A percentile compares a stretch with the other conserved stretches of the same genome.
These are phyloP conservation scores for Notarius quadriscutis DNA, from an alignment of 2,113 vertebrate species.

Conservation along the genomic window DNA sequence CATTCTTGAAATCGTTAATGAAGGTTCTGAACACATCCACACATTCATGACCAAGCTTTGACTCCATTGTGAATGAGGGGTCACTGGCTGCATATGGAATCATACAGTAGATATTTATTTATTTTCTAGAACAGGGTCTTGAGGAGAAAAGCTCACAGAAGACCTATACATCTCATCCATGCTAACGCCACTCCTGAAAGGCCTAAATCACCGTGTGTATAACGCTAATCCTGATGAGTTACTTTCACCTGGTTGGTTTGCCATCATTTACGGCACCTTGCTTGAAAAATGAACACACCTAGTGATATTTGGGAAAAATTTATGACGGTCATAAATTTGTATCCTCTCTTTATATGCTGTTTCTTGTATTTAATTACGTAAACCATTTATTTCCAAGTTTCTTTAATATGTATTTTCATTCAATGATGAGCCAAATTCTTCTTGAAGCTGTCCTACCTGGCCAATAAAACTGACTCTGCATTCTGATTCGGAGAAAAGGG, in stretches of 20 bases:
- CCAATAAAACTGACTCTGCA: neutral
- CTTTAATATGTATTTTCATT: neutral
- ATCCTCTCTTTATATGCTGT: neutral
- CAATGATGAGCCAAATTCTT: neutral
- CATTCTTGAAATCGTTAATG: slow-evolving; percentile 37
- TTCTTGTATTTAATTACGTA: neutral
- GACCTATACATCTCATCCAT: neutral
- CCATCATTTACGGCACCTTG: neutral
- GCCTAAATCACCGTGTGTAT: neutral
- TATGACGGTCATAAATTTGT: neutral
- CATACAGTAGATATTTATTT: neutral
- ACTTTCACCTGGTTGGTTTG: slow-evolving; percentile 20
- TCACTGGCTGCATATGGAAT: slow-evolving; percentile 11
- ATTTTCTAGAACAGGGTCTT: neutral
- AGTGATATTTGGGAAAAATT: slow-evolving; percentile 28
- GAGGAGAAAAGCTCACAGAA: neutral
- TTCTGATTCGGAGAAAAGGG: neutral
- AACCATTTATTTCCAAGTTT: neutral
- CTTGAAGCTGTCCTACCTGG: neutral
- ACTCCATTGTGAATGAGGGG: slow-evolving; percentile 22
- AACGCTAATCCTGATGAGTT: neutral
- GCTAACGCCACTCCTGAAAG: neutral
- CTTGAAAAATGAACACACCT: neutral
- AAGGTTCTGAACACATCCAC: slow-evolving; percentile 30
- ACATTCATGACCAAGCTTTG: slow-evolving; percentile 26